Percentiles rank a stretch among this genome's conserved stretches.
These are phyloP conservation scores for Tridacna gigas DNA, from an alignment of 2,888 invertebrate species.

Conservation along the genomic window DNA sequence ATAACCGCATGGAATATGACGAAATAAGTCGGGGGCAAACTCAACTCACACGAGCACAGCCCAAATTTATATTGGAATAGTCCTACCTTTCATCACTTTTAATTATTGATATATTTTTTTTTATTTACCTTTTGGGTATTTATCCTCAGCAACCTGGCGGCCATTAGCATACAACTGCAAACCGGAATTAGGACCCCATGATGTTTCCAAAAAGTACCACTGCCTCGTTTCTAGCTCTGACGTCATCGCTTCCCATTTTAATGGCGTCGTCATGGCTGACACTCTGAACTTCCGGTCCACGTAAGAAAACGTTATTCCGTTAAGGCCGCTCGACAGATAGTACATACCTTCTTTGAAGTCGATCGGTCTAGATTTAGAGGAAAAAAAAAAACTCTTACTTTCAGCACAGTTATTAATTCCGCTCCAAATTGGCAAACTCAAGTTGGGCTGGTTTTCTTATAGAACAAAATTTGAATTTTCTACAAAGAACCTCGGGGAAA, in stretches of 20 bases:
- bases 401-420: too few relatives aligned
- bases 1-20: too few relatives aligned
- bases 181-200: constrained; percentile 75
- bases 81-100: too few relatives aligned
- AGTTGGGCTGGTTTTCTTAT: too few relatives aligned
- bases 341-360: constrained; percentile 68
- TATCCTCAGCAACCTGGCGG: constrained; percentile 56
- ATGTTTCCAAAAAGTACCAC: constrained; percentile 82
- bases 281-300: constrained; percentile 66
- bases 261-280: constrained; percentile 69
- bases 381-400: too few relatives aligned
- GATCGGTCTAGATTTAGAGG: constrained; percentile 54
- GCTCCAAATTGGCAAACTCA: too few relatives aligned
- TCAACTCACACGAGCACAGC: too few relatives aligned
- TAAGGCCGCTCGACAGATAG: constrained; percentile 76
- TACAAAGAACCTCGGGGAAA: too few relatives aligned
- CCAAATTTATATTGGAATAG: too few relatives aligned
- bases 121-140: constrained; percentile 35
- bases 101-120: too few relatives aligned
- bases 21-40: too few relatives aligned
- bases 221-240: constrained; percentile 56
- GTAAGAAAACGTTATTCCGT: constrained; percentile 78
- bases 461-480: too few relatives aligned
- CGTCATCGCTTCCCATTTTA: constrained; percentile 72
- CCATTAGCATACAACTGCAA: constrained; percentile 73